Evolutionary conservation across 2,113 vertebrate species (phyloP).

Genomic region (Etia nguti): DNA sequence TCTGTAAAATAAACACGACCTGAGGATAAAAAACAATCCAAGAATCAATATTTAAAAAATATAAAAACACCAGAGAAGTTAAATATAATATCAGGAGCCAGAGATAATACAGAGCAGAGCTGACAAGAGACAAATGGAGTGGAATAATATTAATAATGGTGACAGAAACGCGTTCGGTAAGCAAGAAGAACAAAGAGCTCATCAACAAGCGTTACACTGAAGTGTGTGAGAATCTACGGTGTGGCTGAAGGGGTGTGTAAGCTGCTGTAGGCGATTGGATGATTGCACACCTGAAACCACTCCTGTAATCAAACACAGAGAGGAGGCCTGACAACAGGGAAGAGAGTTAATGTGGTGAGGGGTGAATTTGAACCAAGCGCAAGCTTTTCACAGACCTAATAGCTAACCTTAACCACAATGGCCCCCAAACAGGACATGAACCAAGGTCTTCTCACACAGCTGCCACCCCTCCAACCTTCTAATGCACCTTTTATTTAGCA

Average conservation of each 20-base stretch:
- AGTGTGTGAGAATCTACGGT: neutral
- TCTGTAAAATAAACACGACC: neutral
- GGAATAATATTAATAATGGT: neutral
- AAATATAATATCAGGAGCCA: fast-evolving
- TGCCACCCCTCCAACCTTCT: neutral
- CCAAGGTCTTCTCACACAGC: neutral
- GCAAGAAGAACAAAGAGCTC: neutral
- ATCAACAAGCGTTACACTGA: neutral
- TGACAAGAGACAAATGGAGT: neutral
- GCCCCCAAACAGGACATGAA: neutral
- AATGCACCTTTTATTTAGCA: neutral
- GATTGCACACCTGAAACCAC: neutral
- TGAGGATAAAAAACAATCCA: neutral
- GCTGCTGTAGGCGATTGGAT: fast-evolving
- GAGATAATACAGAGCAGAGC: neutral
- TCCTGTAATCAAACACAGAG: neutral
- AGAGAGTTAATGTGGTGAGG: neutral
- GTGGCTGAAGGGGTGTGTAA: neutral
- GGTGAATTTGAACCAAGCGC: neutral
- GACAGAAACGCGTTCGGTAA: neutral
- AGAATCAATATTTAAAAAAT: neutral
- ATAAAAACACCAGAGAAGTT: neutral
- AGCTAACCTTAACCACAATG: neutral
- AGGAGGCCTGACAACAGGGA: neutral
- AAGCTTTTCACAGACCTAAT: neutral